Percentiles rank a stretch among this genome's conserved stretches.
Evolutionary conservation across 2,888 invertebrate genomes (phyloP).

Genomic region (Thymelicus lineola): DNA sequence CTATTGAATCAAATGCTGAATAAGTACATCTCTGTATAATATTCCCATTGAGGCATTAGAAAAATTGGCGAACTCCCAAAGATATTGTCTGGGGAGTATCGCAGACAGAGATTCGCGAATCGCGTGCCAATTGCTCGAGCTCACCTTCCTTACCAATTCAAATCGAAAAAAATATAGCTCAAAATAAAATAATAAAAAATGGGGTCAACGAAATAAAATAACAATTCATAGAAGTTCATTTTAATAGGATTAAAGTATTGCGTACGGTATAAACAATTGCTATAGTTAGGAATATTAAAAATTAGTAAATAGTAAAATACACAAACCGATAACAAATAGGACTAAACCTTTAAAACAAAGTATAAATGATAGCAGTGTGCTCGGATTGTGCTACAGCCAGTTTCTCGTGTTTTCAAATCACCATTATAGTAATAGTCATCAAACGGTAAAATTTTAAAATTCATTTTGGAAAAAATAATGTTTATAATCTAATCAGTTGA

Average conservation of each 20-base stretch:
- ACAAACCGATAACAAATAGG: slow-evolving; percentile 59
- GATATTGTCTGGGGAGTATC: slow-evolving; percentile 12
- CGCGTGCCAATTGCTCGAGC: slow-evolving; percentile 2
- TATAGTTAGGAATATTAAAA: slow-evolving; percentile 52
- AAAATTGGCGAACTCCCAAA: slow-evolving; percentile 51
- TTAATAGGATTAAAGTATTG: slow-evolving; percentile 66
- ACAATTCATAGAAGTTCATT: slow-evolving; percentile 51
- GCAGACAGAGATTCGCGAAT: not conserved
- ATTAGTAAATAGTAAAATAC: slow-evolving; percentile 62
- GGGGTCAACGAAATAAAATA: slow-evolving; percentile 44
- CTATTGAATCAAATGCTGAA: slow-evolving; percentile 38
- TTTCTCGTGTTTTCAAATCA: not conserved
- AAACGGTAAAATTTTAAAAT: too few relatives aligned
- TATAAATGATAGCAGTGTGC: slow-evolving; percentile 1
- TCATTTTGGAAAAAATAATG: too few relatives aligned
- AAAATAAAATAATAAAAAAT: not conserved
- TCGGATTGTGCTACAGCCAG: not conserved
- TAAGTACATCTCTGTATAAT: slow-evolving; percentile 47
- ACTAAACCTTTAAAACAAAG: slow-evolving; percentile 53
- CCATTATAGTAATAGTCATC: too few relatives aligned
- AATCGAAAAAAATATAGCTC: too few relatives aligned
- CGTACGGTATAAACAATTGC: slow-evolving; percentile 58
- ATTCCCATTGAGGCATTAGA: slow-evolving; percentile 43
- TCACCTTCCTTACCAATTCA: not conserved
- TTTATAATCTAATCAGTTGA: too few relatives aligned